phyloP scores from a whole-genome alignment of 2,113 vertebrate species.

The Hypanus sabinus region DNA sequence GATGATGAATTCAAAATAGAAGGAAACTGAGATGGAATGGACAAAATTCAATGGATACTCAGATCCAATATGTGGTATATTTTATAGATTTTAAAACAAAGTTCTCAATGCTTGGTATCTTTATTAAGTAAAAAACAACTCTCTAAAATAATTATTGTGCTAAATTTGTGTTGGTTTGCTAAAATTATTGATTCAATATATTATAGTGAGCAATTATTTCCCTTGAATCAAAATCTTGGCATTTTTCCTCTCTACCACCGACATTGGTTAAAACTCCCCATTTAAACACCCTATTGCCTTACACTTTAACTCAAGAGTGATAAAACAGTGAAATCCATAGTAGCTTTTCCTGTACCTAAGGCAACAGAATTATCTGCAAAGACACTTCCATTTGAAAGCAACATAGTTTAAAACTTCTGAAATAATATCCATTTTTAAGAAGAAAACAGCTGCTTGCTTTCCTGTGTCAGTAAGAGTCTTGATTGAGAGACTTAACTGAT shows the following conservation, averaged over 20 bases:
- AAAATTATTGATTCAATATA: neutral
- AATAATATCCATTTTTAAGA: neutral
- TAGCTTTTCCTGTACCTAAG: neutral
- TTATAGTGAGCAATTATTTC: neutral
- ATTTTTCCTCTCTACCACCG: neutral
- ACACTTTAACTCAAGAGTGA: neutral
- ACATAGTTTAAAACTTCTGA: neutral
- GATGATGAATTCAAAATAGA: neutral
- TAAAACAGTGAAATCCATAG: neutral
- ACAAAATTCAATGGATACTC: neutral
- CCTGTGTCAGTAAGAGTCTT: neutral
- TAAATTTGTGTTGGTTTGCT: neutral
- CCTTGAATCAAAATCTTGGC: neutral
- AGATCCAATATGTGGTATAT: neutral
- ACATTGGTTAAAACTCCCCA: neutral
- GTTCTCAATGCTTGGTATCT: neutral
- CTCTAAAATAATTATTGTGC: neutral
- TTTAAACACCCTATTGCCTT: neutral
- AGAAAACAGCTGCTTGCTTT: neutral
- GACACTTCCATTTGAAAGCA: neutral
- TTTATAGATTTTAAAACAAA: too few species aligned
- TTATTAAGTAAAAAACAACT: neutral
- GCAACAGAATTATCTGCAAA: conserved; percentile 6
- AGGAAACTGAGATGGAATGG: neutral
- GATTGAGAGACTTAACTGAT: conserved; percentile 7